phyloP scores from a whole-genome alignment of 2,113 vertebrate species.

The Thermophis baileyi region DNA sequence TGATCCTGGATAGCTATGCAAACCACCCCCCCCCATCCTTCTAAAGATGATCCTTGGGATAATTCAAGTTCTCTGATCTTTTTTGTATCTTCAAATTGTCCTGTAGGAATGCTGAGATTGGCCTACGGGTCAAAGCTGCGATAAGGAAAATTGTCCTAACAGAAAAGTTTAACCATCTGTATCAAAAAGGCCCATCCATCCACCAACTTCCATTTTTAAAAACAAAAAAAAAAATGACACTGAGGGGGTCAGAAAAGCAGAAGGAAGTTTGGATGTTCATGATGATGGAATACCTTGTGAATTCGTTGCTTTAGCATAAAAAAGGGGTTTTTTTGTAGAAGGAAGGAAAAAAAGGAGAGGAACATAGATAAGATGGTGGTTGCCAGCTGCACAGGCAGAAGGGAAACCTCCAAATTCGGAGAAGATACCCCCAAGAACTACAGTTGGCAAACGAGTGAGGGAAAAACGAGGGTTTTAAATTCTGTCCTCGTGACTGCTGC shows the following conservation, averaged over 20 bases:
- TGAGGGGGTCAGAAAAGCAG: neutral
- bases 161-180: neutral
- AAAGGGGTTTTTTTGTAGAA: neutral
- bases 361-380: neutral
- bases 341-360: neutral
- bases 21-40: neutral
- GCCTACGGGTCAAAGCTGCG: too few species aligned
- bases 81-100: too few species aligned
- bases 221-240: neutral
- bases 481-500: neutral
- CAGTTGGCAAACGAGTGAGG: neutral
- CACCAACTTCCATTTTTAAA: too few species aligned
- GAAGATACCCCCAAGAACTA: too few species aligned
- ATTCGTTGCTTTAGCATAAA: neutral
- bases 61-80: neutral
- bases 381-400: neutral
- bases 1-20: neutral
- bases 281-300: neutral
- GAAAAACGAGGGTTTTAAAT: too few species aligned
- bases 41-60: neutral
- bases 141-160: neutral
- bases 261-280: neutral
- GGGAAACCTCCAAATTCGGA: neutral
- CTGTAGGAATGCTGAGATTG: neutral
- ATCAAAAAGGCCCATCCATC: too few species aligned